Conservation (phyloP, 2,888 invertebrate species). For the Eupithecia abbreviata region DNA sequence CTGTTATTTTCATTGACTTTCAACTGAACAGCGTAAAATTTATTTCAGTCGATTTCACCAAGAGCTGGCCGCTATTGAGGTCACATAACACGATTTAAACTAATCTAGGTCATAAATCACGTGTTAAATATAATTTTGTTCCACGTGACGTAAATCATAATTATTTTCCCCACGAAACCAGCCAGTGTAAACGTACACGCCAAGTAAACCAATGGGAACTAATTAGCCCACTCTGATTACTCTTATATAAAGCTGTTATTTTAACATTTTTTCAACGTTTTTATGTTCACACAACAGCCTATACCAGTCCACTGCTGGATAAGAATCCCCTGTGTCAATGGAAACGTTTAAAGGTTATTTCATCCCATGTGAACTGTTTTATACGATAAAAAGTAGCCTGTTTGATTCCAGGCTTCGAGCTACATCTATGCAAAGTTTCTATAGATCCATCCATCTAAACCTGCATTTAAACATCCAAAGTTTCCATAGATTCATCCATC, state of each 20-base stretch:
- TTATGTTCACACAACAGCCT: too few relatives aligned
- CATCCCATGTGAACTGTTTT: too few relatives aligned
- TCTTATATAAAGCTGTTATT: constrained; percentile 1
- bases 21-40: neutral
- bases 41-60: too few relatives aligned
- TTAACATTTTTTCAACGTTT: neutral
- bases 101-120: constrained; percentile 13
- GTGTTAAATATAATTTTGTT: constrained; percentile 1
- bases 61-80: neutral
- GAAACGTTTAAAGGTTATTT: too few relatives aligned
- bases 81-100: neutral
- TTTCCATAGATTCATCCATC: too few relatives aligned
- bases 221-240: constrained; percentile 44
- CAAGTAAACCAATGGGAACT: constrained; percentile 41
- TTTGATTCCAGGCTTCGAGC: too few relatives aligned
- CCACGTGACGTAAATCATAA: constrained; percentile 5
- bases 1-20: neutral
- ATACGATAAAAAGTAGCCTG: too few relatives aligned
- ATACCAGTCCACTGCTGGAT: too few relatives aligned
- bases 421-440: too few relatives aligned
- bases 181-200: constrained; percentile 40
- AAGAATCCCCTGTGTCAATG: too few relatives aligned
- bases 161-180: constrained; percentile 7
- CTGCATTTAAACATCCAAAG: too few relatives aligned
- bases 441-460: too few relatives aligned